Evolutionary conservation across 2,888 invertebrate genomes (phyloP).

Genomic region (Caenorhabditis sp.): DNA sequence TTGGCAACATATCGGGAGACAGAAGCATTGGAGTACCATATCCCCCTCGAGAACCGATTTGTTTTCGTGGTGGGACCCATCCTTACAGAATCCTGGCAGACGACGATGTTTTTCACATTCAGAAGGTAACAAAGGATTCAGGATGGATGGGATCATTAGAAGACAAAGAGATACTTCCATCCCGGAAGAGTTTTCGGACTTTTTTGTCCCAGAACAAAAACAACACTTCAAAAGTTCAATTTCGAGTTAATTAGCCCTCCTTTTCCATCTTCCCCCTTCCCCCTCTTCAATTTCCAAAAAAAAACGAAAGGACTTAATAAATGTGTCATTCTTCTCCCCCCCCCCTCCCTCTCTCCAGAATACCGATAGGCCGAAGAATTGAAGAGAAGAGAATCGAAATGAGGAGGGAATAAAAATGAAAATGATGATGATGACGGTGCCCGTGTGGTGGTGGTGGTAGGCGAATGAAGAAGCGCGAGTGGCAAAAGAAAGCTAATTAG

Average conservation of each 20-base stretch:
- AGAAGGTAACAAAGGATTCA: too few species aligned
- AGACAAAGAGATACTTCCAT: too few species aligned
- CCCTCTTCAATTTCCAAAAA: background rate
- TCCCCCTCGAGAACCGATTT: background rate
- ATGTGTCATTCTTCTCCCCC: conserved; percentile 3
- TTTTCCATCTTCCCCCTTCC: background rate
- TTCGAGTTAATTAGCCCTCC: too few species aligned
- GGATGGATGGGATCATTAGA: too few species aligned
- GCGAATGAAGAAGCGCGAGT: conserved; percentile 19
- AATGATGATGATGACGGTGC: conserved; percentile 25
- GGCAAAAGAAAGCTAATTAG: conserved; percentile 60
- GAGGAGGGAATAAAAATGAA: conserved; percentile 22
- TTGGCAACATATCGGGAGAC: too few species aligned
- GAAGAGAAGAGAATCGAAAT: background rate
- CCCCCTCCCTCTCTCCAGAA: background rate
- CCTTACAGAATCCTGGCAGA: too few species aligned
- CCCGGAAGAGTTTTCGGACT: too few species aligned
- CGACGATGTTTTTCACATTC: too few species aligned
- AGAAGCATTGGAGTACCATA: too few species aligned
- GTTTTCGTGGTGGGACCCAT: too few species aligned
- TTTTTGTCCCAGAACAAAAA: too few species aligned
- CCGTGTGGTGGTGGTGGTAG: conserved; percentile 5
- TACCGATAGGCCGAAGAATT: background rate
- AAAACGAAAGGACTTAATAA: background rate
- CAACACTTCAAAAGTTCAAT: too few species aligned